Base-by-base conservation (phyloP, 2,888 invertebrate genomes). In the Cactoblastis cactorum region DNA sequence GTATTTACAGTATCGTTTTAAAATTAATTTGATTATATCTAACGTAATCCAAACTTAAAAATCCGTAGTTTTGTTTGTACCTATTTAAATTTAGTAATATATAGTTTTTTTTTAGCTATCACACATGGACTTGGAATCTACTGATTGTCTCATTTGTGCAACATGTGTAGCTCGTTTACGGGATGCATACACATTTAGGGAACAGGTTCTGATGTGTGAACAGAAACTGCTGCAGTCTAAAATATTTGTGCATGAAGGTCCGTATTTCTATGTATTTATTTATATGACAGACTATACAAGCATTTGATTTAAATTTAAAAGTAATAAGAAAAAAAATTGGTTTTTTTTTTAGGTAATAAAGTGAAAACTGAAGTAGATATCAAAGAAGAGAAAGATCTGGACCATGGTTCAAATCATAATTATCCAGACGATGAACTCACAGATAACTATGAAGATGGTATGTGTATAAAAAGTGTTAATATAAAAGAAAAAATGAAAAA, bases 31-130 rank as follows among this genome's bases (percentile, higher is more conserved):
- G n/a, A n/a, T n/a, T n/a, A n/a, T n/a, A n/a, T n/a, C n/a, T n/a
- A n/a, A n/a, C n/a, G n/a, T n/a, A n/a, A n/a, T n/a, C n/a, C n/a
- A n/a, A n/a, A n/a, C n/a, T n/a, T n/a, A n/a, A n/a, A n/a, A n/a
- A n/a, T n/a, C n/a, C n/a, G n/a, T n/a, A n/a, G n/a, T n/a, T n/a
- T n/a, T n/a, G n/a, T n/a, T n/a, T n/a, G n/a, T n/a, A n/a, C n/a
- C n/a, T n/a, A n/a, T n/a, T n/a, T n/a, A n/a, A n/a, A n/a, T n/a
- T n/a, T n/a, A n/a, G n/a, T n/a, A n/a, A n/a, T n/a, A n/a, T n/a
- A n/a, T n/a, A n/a, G n/a, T n/a, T n/a, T n/a, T n/a, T n/a, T 64
- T 61, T 0, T 62, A 83, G 84, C 49, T 83, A 0, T 80, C 81
- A 1, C 67, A 79, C 38, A 47, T 81, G 22, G 80, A 79, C 1